Conservation (phyloP, 2,113 vertebrate genomes). For the Scytalopus superciliaris region DNA sequence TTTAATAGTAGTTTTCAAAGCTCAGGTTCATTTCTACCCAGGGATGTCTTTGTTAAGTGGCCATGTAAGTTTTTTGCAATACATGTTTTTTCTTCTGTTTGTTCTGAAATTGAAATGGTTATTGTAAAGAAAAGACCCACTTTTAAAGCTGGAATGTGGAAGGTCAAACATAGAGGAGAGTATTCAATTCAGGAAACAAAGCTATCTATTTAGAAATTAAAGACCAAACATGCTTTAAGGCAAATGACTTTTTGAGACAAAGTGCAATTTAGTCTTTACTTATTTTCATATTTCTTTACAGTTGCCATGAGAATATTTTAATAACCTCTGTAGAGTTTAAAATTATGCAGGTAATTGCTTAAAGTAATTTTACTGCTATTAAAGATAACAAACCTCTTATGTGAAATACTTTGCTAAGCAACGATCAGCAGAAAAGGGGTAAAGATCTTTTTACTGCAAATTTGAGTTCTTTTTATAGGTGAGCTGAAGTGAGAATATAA, state of each 20-base stretch:
- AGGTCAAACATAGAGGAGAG: neutral
- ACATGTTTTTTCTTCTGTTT: neutral
- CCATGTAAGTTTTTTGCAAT: neutral
- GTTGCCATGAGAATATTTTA: constrained; percentile 70
- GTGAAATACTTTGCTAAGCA: constrained; percentile 69
- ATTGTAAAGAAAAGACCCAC: neutral
- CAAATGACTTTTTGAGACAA: constrained; percentile 42
- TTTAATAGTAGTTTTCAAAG: neutral
- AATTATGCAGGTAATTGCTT: constrained; percentile 72
- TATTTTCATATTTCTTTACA: constrained; percentile 71
- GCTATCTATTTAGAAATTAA: constrained; percentile 27
- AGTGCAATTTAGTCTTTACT: constrained; percentile 60
- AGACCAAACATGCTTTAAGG: constrained; percentile 28
- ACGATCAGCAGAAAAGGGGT: constrained; percentile 64
- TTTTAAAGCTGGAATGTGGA: neutral
- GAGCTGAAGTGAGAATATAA: constrained; percentile 57
- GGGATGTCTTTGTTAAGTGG: neutral
- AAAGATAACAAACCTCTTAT: constrained; percentile 75
- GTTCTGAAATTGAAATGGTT: neutral
- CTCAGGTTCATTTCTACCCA: neutral
- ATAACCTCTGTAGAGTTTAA: constrained; percentile 71
- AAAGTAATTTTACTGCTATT: constrained; percentile 74
- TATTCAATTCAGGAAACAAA: constrained; percentile 23
- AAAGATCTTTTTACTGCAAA: constrained; percentile 59
- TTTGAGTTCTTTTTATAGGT: constrained; percentile 51